These are phyloP conservation scores for Clarias macrocephalus DNA, from an alignment of 2,113 vertebrate species.

Conservation along the genomic window DNA sequence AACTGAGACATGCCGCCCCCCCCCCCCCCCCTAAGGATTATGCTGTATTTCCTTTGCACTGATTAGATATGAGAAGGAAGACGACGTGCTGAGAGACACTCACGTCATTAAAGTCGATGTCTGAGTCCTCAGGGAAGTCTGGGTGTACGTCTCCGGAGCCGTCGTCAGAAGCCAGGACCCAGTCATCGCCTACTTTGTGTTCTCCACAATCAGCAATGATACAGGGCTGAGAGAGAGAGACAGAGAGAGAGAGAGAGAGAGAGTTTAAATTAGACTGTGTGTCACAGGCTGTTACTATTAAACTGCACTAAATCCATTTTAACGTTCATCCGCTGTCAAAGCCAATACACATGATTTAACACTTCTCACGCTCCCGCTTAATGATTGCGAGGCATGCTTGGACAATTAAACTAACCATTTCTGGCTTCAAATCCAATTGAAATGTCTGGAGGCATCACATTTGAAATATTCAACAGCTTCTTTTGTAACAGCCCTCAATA, in stretches of 20 bases:
- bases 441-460: background rate
- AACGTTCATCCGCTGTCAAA: background rate
- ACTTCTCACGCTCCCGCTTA: background rate
- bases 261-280: background rate
- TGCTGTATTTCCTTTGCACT: background rate
- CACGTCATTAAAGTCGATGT: constrained; percentile 88
- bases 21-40: background rate
- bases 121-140: constrained; percentile 91
- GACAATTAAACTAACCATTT: constrained; percentile 7
- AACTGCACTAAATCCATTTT: background rate
- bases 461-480: background rate
- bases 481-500: background rate
- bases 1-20: background rate
- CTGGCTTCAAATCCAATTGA: background rate
- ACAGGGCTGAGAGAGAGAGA: constrained; percentile 76
- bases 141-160: constrained; percentile 85
- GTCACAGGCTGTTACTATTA: background rate
- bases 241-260: constrained; percentile 12
- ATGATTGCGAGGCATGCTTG: background rate
- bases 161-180: constrained; percentile 76
- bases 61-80: background rate
- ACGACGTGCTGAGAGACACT: constrained; percentile 57
- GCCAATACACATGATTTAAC: background rate
- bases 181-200: constrained; percentile 84
- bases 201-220: constrained; percentile 88